Percentiles rank a stretch among this genome's conserved stretches.
These are phyloP conservation scores for Drosophila bocki DNA, from an alignment of 1,140 invertebrate genomes.

Conservation along the genomic window DNA sequence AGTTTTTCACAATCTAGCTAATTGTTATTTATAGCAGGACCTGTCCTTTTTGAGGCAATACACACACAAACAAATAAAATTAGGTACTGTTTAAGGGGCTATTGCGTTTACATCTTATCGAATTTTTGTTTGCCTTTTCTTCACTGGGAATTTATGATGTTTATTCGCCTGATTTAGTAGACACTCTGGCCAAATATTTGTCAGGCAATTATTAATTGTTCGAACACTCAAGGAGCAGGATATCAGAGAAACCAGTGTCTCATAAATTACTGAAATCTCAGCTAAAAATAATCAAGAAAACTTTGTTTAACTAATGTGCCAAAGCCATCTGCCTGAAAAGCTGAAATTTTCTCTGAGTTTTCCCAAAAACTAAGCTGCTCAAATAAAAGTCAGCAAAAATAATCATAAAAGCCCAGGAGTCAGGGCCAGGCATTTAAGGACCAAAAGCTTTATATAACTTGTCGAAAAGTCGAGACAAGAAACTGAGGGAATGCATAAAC, in stretches of 20 bases:
- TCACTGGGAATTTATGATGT: conserved; percentile 54
- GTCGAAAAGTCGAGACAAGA: conserved; percentile 20
- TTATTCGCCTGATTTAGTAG: conserved; percentile 39
- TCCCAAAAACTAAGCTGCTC: conserved; percentile 30
- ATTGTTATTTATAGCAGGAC: conserved; percentile 77
- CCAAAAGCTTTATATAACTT: conserved; percentile 36
- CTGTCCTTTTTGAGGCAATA: conserved; percentile 39
- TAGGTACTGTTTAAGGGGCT: conserved; percentile 72
- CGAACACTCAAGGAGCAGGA: background rate
- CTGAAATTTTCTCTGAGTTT: conserved; percentile 2
- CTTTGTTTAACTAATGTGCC: conserved; percentile 17
- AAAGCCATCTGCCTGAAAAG: conserved; percentile 10
- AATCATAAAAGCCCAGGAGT: conserved; percentile 18
- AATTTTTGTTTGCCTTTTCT: conserved; percentile 5
- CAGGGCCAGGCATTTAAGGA: conserved; percentile 21
- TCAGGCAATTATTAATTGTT: conserved; percentile 39
- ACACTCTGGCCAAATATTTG: conserved; percentile 53
- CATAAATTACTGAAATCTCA: background rate
- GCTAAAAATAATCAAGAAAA: conserved; percentile 15
- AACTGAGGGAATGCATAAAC: conserved; percentile 7
- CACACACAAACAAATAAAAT: conserved; percentile 58
- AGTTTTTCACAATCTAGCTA: conserved; percentile 79
- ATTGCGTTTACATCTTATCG: conserved; percentile 35
- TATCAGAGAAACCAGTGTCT: background rate
- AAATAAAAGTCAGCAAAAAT: conserved; percentile 47